Evolutionary conservation across 1,140 invertebrate species (phyloP).

Genomic region (Stegodyphus mimosarum): DNA sequence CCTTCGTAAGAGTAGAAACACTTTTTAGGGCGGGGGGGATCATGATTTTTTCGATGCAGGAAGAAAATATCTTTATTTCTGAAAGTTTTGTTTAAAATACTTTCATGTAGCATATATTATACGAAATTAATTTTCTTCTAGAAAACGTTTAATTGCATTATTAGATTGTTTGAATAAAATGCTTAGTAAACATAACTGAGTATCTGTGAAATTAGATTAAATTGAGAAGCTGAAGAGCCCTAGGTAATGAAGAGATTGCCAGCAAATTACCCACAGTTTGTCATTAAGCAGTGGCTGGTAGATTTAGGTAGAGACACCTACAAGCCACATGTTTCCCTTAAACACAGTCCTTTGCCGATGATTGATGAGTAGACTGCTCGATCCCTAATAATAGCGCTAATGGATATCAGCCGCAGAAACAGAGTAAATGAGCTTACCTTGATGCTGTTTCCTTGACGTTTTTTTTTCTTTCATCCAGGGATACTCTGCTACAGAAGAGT

Average conservation of each 20-base stretch:
- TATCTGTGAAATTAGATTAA: too few relatives aligned
- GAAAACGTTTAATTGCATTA: too few relatives aligned
- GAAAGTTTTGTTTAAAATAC: too few relatives aligned
- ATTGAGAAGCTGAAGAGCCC: too few relatives aligned
- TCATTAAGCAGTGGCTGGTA: neutral
- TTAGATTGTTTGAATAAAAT: too few relatives aligned
- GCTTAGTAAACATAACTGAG: too few relatives aligned
- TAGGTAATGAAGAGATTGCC: neutral
- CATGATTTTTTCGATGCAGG: too few relatives aligned
- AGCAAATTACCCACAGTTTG: neutral
- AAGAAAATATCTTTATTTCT: too few relatives aligned
- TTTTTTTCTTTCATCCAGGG: slow-evolving; percentile 99
- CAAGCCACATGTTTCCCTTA: neutral
- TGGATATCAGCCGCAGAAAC: slow-evolving; percentile 14
- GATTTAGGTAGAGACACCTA: neutral
- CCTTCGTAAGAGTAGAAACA: too few relatives aligned
- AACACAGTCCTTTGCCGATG: slow-evolving; percentile 3
- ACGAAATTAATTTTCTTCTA: too few relatives aligned
- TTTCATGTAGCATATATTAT: too few relatives aligned
- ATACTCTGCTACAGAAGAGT: slow-evolving; percentile 74
- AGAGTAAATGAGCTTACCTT: slow-evolving; percentile 76
- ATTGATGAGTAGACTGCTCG: slow-evolving; percentile 2
- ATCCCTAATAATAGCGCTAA: slow-evolving; percentile 36
- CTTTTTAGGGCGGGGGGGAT: too few relatives aligned
- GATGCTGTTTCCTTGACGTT: slow-evolving; percentile 87